Percentiles rank a stretch among this genome's conserved stretches.
Conservation (phyloP, 2,113 vertebrate species). For the Malaclemys terrapin region DNA sequence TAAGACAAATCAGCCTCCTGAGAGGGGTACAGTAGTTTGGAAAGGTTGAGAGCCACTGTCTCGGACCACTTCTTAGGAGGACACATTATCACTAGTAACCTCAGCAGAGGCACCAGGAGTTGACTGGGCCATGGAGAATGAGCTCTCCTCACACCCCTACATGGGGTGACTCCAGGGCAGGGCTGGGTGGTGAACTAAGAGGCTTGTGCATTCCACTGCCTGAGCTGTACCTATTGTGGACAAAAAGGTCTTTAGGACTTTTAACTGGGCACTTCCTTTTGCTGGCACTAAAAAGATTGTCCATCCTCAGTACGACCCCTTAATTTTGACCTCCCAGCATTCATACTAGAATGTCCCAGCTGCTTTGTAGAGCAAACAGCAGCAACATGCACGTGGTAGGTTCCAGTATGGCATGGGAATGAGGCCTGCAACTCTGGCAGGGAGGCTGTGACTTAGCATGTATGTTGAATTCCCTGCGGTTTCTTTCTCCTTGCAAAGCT, state of each 20-base stretch:
- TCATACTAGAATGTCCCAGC: background rate
- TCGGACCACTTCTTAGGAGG: background rate
- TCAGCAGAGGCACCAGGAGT: background rate
- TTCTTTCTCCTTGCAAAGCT: background rate
- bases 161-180: background rate
- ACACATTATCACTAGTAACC: background rate
- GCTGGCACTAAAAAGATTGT: background rate
- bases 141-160: background rate
- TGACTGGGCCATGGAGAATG: background rate
- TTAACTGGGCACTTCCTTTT: slow-evolving; percentile 1
- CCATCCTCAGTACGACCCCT: background rate
- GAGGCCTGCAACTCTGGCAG: background rate
- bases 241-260: slow-evolving; percentile 1
- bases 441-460: background rate
- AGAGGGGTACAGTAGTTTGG: too few relatives aligned
- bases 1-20: too few relatives aligned
- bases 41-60: too few relatives aligned
- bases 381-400: background rate
- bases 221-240: slow-evolving; percentile 1
- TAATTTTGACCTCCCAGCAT: slow-evolving; percentile 17
- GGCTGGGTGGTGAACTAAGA: background rate
- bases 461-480: background rate
- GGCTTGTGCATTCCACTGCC: background rate
- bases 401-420: background rate
- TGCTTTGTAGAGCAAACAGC: background rate